Evolutionary conservation across 2,888 invertebrate genomes (phyloP).

Genomic region (Mamestra brassicae): DNA sequence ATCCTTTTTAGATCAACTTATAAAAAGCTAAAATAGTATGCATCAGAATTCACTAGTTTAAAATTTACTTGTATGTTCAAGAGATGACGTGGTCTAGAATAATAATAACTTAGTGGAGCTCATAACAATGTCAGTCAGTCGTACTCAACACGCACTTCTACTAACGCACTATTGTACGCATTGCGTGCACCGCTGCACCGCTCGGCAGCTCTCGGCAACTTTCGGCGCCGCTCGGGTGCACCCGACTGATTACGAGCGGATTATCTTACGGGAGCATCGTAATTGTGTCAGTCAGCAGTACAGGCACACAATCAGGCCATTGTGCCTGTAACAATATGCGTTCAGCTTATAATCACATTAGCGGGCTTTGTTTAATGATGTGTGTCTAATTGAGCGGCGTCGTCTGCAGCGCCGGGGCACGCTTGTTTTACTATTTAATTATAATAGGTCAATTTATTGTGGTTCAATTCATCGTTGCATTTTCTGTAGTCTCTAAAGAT

Average conservation of each 20-base stretch:
- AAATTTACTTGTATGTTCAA: not conserved
- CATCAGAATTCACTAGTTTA: not conserved
- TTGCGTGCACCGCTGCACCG: conserved; percentile 31
- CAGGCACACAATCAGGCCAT: conserved; percentile 47
- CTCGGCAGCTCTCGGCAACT: conserved; percentile 10
- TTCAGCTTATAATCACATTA: conserved; percentile 59
- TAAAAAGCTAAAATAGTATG: not conserved
- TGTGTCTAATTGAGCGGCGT: conserved; percentile 50
- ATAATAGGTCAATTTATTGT: not conserved
- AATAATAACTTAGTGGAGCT: not conserved
- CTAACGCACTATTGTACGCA: conserved; percentile 19
- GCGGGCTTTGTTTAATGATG: conserved; percentile 54
- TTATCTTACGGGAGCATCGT: conserved; percentile 64
- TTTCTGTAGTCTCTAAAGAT: too few species aligned
- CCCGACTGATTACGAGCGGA: conserved; percentile 55
- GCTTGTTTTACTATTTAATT: conserved; percentile 19
- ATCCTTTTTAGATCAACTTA: not conserved
- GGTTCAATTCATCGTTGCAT: not conserved
- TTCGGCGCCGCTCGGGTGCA: conserved; percentile 40
- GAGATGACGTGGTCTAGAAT: not conserved
- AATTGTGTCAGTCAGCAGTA: conserved; percentile 55
- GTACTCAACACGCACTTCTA: conserved; percentile 29
- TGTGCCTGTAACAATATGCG: conserved; percentile 53
- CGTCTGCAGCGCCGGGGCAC: conserved; percentile 15
- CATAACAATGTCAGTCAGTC: conserved; percentile 14